phyloP scores from a whole-genome alignment of 2,113 vertebrate species.

The Pseudolaguvia tuberculata region DNA sequence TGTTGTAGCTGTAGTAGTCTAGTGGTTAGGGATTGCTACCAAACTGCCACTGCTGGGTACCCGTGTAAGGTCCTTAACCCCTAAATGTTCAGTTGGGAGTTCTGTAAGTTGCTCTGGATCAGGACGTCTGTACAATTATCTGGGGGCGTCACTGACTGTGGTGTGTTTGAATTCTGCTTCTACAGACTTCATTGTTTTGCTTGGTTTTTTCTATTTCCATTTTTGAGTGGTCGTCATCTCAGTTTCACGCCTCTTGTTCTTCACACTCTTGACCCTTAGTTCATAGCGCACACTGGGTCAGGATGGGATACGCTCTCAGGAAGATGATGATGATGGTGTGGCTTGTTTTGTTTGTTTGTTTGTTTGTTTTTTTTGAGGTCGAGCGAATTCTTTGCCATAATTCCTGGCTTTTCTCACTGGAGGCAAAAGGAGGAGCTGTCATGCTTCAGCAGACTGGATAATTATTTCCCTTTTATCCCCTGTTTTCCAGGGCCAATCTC shows the following conservation, averaged over 20 bases:
- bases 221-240: not conserved
- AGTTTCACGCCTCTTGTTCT: not conserved
- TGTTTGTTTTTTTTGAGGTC: not conserved
- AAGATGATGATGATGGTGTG: too few species aligned
- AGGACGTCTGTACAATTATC: too few species aligned
- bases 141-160: too few species aligned
- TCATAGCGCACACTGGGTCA: not conserved
- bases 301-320: conserved; percentile 40
- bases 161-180: too few species aligned
- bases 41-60: too few species aligned
- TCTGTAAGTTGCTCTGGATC: too few species aligned
- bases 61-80: too few species aligned
- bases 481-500: conserved; percentile 69
- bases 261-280: not conserved
- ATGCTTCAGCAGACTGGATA: conserved; percentile 76
- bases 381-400: conserved; percentile 67
- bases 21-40: too few species aligned
- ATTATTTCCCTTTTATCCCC: conserved; percentile 79
- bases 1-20: not conserved
- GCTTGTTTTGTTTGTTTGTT: too few species aligned
- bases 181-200: too few species aligned
- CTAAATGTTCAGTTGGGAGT: too few species aligned
- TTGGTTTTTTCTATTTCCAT: too few species aligned
- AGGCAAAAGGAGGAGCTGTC: conserved; percentile 66
- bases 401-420: conserved; percentile 66